phyloP scores from a whole-genome alignment of 2,888 invertebrate species.

The Therioaphis trifolii region DNA sequence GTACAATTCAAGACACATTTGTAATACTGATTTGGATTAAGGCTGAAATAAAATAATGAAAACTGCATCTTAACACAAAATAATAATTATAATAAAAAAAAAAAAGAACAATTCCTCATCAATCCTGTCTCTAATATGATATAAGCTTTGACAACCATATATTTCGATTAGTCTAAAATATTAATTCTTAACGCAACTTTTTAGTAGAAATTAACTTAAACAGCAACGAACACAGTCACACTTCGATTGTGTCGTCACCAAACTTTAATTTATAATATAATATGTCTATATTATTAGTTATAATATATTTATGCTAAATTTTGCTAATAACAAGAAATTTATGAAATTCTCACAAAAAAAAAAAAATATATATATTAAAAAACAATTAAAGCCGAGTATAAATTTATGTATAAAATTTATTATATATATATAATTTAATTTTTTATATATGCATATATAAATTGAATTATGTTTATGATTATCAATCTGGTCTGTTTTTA shows the following conservation, averaged over 20 bases:
- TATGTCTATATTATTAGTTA: constrained; percentile 58
- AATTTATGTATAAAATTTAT: constrained; percentile 53
- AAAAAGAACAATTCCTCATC: constrained; percentile 56
- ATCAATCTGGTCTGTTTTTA: constrained; percentile 61
- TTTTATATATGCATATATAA: constrained; percentile 48
- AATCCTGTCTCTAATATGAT: constrained; percentile 58
- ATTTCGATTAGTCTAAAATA: constrained; percentile 58
- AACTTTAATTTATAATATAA: constrained; percentile 49
- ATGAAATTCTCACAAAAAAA: constrained; percentile 57
- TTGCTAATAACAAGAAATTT: constrained; percentile 61
- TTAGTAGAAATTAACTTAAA: constrained; percentile 57
- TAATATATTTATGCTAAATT: constrained; percentile 61
- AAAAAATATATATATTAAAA: constrained; percentile 11
- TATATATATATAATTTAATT: constrained; percentile 50
- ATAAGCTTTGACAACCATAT: constrained; percentile 61
- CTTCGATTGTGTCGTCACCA: not conserved
- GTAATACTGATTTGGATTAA: constrained; percentile 58
- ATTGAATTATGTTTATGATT: constrained; percentile 60
- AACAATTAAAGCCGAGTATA: constrained; percentile 49
- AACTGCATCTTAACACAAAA: constrained; percentile 60
- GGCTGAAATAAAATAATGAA: constrained; percentile 59
- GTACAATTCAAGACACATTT: constrained; percentile 34
- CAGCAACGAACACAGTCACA: constrained; percentile 11
- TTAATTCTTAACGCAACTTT: constrained; percentile 59
- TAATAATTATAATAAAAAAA: constrained; percentile 2